Evolutionary conservation across 2,113 vertebrate genomes (phyloP).

Genomic region (Cygnus buccinator): DNA sequence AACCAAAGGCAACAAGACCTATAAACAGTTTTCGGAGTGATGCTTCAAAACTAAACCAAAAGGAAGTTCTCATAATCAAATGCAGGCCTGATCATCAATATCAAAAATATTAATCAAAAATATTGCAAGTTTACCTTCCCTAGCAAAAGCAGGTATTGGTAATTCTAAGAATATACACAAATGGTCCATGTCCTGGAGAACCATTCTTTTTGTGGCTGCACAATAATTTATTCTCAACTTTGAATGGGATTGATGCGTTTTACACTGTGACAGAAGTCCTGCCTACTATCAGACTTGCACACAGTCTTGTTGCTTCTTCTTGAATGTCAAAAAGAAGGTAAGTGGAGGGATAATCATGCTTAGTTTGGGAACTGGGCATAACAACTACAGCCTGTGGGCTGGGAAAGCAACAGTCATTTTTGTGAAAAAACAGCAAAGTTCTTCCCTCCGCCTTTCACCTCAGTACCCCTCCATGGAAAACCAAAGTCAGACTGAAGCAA

Average conservation of each 20-base stretch:
- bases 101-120: neutral
- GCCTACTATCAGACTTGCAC: neutral
- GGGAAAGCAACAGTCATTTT: neutral
- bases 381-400: neutral
- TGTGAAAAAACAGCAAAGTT: neutral
- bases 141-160: neutral
- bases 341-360: neutral
- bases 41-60: neutral
- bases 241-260: neutral
- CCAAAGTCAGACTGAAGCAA: neutral
- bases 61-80: neutral
- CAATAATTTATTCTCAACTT: neutral
- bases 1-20: neutral
- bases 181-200: neutral
- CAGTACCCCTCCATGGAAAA: neutral
- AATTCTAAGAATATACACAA: neutral
- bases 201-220: fast-evolving
- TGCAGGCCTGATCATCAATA: neutral
- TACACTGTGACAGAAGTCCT: neutral
- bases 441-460: neutral
- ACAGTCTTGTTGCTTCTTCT: neutral
- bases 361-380: neutral
- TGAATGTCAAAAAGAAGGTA: neutral
- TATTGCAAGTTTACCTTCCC: neutral
- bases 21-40: neutral